A percentile compares a stretch with the other conserved stretches of the same genome.
Evolutionary conservation across 2,797 vertebrate species (phyloP).

Genomic region (Tragopan temminckii): DNA sequence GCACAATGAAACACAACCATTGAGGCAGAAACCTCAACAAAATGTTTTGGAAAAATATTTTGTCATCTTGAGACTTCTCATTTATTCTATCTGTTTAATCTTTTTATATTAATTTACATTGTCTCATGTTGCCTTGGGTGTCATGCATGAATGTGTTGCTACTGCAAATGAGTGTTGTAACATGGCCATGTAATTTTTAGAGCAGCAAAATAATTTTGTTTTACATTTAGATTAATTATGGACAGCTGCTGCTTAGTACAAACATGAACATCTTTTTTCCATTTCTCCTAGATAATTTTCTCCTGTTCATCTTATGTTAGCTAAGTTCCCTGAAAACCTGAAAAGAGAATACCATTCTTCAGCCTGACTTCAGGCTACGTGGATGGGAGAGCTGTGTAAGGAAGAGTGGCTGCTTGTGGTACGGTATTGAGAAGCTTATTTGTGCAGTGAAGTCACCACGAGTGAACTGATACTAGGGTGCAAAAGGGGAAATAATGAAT

Average conservation of each 20-base stretch:
- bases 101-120: neutral
- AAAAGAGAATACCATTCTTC: rapidly evolving
- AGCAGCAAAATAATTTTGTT: neutral
- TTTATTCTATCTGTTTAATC: neutral
- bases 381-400: neutral
- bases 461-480: neutral
- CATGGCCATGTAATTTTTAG: neutral
- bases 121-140: neutral
- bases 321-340: neutral
- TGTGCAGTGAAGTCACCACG: neutral
- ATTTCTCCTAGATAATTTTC: neutral
- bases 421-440: neutral
- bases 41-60: neutral
- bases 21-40: neutral
- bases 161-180: neutral
- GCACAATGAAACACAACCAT: neutral
- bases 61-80: neutral
- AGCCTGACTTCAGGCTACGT: neutral
- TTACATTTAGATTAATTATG: neutral
- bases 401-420: neutral
- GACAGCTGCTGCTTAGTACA: neutral
- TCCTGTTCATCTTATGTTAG: neutral
- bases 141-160: neutral
- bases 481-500: neutral
- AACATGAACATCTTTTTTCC: neutral